A percentile compares a stretch with the other conserved stretches of the same genome.
phyloP scores from a whole-genome alignment of 2,888 invertebrate genomes.

The Mongoloraphidia duomilia region DNA sequence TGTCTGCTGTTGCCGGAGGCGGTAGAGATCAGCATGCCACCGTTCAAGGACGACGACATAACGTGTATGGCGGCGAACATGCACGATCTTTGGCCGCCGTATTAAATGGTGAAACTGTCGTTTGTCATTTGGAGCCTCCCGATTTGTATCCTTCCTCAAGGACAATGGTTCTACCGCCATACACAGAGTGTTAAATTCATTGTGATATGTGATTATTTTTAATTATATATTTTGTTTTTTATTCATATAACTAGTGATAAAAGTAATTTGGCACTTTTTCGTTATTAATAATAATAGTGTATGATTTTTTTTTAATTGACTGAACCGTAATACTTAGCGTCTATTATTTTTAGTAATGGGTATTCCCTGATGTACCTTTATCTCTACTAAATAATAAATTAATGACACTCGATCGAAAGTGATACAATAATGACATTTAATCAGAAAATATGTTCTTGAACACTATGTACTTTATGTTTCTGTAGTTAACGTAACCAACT shows the following conservation, averaged over 20 bases:
- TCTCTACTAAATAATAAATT: too few species aligned
- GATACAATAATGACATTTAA: too few species aligned
- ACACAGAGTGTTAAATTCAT: slow-evolving; percentile 40
- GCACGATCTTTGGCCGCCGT: slow-evolving; percentile 59
- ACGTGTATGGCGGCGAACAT: slow-evolving; percentile 36
- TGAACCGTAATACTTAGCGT: too few species aligned
- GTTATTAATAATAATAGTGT: too few species aligned
- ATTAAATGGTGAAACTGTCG: slow-evolving; percentile 71
- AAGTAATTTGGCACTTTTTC: background rate
- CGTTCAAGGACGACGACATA: slow-evolving; percentile 31
- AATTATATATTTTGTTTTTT: background rate
- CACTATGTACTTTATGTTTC: too few species aligned
- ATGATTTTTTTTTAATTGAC: too few species aligned
- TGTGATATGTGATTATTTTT: background rate
- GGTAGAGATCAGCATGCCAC: slow-evolving; percentile 19
- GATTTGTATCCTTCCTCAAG: slow-evolving; percentile 33
- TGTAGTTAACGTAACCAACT: too few species aligned
- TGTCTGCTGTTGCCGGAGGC: background rate
- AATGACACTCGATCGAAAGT: too few species aligned
- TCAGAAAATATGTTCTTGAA: too few species aligned
- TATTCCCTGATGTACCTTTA: too few species aligned
- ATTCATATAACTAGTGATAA: background rate
- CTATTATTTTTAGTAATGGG: too few species aligned
- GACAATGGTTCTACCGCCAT: slow-evolving; percentile 41
- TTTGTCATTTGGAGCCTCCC: slow-evolving; percentile 70